Base-by-base conservation (phyloP, 2,888 invertebrate genomes). In the Merodon equestris region DNA sequence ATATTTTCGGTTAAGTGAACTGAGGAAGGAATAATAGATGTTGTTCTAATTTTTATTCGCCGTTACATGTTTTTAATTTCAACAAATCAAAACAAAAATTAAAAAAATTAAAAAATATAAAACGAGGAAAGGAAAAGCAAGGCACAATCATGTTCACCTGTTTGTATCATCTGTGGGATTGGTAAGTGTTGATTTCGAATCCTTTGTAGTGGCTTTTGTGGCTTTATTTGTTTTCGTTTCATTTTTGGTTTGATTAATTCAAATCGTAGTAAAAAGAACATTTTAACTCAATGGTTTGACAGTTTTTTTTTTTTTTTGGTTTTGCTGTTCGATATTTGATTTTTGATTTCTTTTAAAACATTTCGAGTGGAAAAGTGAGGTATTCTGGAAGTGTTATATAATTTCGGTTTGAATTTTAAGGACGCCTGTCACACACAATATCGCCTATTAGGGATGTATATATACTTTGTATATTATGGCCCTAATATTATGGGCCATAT, bases 131-230 rank as follows among this genome's bases (percentile, higher is more conserved):
- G n/a, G n/a, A n/a, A n/a, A 40, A 10, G 9, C 40, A n/a, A 10
- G 9, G 66, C 19, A 51, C 18, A 85, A 88, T 84, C 85, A 92
- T 92, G 92, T 91, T 92, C 85, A 90, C 91, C 84, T 92, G 92
- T 87, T 90, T 92, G 84, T 92, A 92, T 90, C 91, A 91, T 85
- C 88, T 92, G 81, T 91, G 91, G 90, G 91, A 91, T 86, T 92
- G 91, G 91, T 91, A 87, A 91, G 91, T 88, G 12, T 38, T 40
- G 40, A n/a, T n/a, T n/a, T n/a, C n/a, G n/a, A 45, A 10, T 1
- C 14, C 7, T 45, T 45, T 45, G 14, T 1, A 27, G 40, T 40
- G 40, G 40, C 10, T 27, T 2, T 7, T 27, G 27, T 27, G 2
- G 27, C 7, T 27, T 27, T 45, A 2, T 4, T 13, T 15, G 45